Evolutionary conservation across 2,797 vertebrate genomes (phyloP).

Genomic region (Coregonus sp.): DNA sequence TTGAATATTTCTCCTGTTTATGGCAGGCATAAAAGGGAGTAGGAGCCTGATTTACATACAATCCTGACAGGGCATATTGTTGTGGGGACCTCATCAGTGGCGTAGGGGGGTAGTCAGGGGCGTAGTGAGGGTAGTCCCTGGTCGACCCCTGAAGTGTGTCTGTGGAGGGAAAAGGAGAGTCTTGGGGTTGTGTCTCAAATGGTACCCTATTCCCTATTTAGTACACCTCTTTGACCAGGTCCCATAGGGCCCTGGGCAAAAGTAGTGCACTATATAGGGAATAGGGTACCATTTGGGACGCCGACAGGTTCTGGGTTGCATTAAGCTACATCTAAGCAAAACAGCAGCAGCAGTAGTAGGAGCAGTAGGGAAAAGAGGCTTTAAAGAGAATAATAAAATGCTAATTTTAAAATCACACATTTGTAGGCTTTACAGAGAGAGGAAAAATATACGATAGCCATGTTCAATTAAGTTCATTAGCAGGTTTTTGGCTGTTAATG

Average conservation of each 20-base stretch:
- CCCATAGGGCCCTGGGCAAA: neutral
- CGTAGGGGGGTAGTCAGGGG: constrained; percentile 51
- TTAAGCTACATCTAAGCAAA: neutral
- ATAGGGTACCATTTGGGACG: neutral
- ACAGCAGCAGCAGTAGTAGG: neutral
- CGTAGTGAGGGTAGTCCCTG: neutral
- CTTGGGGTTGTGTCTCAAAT: neutral
- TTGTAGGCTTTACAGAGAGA: constrained; percentile 2
- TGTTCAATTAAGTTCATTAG: constrained; percentile 27
- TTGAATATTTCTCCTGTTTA: constrained; percentile 61
- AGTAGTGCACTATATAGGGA: neutral
- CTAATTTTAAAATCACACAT: constrained; percentile 13
- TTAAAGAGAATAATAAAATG: constrained; percentile 6
- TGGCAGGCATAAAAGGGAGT: constrained; percentile 39
- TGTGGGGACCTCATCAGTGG: constrained; percentile 65
- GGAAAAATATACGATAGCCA: neutral
- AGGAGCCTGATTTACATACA: constrained; percentile 54
- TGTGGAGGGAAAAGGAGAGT: neutral
- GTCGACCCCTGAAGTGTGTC: neutral
- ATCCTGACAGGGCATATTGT: constrained; percentile 62
- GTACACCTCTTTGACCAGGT: neutral
- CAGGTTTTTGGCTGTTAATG: constrained; percentile 19
- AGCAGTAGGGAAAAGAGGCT: neutral
- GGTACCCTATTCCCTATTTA: neutral
- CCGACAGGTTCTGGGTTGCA: neutral